Evolutionary conservation across 2,888 invertebrate genomes (phyloP), one percentile per base, ranked within the genome.

Genomic region (Nebria brevicollis): DNA sequence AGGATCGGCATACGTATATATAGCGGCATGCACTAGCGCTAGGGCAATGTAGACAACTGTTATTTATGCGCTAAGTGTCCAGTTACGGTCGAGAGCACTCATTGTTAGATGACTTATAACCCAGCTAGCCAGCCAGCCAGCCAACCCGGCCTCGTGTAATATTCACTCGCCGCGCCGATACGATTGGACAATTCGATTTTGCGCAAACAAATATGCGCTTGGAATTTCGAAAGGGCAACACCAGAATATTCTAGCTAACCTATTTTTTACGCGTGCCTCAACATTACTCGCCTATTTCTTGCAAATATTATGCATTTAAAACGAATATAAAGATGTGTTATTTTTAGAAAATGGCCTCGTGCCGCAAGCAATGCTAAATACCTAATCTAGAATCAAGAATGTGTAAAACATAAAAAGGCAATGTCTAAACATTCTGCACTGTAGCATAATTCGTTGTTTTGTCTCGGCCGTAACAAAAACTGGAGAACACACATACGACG

Each of bases 41-140:
- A 54, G 72, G 72, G 13, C 72, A 72, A 77, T 77, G 72, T 72
- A 72, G 77, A 72, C 77, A 78, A 78, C 78, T 66, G 78, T 78
- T 78, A 78, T 78, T 78, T 78, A 78, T 78, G 78, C 78, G 78
- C 66, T 74, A 73, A 74, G 78, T 78, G 74, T 66, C 74, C 78
- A 25, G 78, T 78, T 78, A 64, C 74, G 78, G 66, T 78, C 65
- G 66, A 78, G 74, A 66, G 74, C 72, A 65, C 66, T 74, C 78
- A 78, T 78, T 78, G 78, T 78, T 78, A 68, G 77, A 77, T 77
- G 77, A 77, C 77, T 77, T 77, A 77, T 54, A 54, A 54, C 54
- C 54, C 54, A 54, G 13, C 20, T 20, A 20, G 20, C 20, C 20
- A 20, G 20, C 20, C 20, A 20, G 20, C 20, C 20, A 20, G 7